These are phyloP conservation scores for Nannoperca obscura DNA, from an alignment of 2,797 vertebrate species.

Conservation along the genomic window DNA sequence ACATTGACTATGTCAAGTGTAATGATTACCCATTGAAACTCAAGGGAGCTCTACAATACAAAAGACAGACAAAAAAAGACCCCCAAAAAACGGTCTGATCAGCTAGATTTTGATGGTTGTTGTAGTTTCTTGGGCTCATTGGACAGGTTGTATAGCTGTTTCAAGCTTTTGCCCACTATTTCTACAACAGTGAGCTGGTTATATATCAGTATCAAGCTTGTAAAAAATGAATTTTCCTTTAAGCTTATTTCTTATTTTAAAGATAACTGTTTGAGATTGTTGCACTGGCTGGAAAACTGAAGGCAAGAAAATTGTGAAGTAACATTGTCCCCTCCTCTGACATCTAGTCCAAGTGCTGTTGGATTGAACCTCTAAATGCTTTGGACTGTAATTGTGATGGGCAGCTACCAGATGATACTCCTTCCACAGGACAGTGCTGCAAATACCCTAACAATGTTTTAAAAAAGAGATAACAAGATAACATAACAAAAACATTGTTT, in stretches of 20 bases:
- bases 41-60: not conserved
- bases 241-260: not conserved
- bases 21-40: not conserved
- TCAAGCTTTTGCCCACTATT: not conserved
- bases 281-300: not conserved
- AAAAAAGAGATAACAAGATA: not conserved
- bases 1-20: not conserved
- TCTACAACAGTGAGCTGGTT: not conserved
- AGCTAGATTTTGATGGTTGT: not conserved
- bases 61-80: not conserved
- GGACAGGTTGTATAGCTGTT: not conserved
- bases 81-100: not conserved
- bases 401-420: not conserved
- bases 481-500: slow-evolving; percentile 10
- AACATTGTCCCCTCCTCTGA: not conserved
- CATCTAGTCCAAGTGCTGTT: not conserved
- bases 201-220: not conserved
- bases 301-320: not conserved
- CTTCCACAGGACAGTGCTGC: not conserved
- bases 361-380: not conserved
- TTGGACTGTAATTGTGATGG: slow-evolving; percentile 7
- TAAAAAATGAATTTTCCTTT: not conserved
- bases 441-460: slow-evolving; percentile 7
- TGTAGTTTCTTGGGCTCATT: not conserved
- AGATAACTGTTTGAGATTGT: not conserved